Evolutionary conservation across 2,888 invertebrate genomes (phyloP).

Genomic region (Sympetrum striolatum): DNA sequence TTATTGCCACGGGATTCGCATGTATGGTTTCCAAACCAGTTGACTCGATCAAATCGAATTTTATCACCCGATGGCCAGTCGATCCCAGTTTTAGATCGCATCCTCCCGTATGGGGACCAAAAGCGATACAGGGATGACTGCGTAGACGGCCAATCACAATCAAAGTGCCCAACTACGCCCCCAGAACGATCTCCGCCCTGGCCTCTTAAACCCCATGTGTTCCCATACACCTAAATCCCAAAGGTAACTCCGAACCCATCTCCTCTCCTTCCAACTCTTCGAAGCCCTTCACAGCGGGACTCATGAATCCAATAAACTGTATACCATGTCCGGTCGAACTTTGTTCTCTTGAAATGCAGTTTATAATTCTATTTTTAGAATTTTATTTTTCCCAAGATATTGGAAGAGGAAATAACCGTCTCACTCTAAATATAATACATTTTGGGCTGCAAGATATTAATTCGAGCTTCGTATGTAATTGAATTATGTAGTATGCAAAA

Average conservation of each 20-base stretch:
- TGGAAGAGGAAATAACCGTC: no score
- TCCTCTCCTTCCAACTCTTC: neutral
- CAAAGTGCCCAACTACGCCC: conserved; percentile 25
- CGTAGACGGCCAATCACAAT: conserved; percentile 37
- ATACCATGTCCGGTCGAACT: neutral
- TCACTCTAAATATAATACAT: no score
- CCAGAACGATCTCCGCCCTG: neutral
- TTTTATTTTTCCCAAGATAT: no score
- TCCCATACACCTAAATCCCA: conserved; percentile 16
- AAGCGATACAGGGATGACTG: conserved; percentile 34
- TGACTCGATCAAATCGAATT: conserved; percentile 6
- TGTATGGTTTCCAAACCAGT: neutral
- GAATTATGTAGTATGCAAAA: no score
- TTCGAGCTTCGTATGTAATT: no score
- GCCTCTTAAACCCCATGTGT: neutral
- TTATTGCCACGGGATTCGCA: neutral
- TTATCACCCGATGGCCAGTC: neutral
- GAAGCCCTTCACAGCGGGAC: neutral
- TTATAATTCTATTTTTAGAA: neutral
- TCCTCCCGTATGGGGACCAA: conserved; percentile 20
- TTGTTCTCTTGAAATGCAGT: neutral
- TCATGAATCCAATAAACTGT: neutral
- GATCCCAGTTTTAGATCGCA: conserved; percentile 35
- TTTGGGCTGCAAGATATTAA: no score
- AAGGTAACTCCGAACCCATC: neutral